These are phyloP conservation scores for Mesorhabditis spiculigera DNA, from an alignment of 2,888 invertebrate genomes.

Conservation along the genomic window DNA sequence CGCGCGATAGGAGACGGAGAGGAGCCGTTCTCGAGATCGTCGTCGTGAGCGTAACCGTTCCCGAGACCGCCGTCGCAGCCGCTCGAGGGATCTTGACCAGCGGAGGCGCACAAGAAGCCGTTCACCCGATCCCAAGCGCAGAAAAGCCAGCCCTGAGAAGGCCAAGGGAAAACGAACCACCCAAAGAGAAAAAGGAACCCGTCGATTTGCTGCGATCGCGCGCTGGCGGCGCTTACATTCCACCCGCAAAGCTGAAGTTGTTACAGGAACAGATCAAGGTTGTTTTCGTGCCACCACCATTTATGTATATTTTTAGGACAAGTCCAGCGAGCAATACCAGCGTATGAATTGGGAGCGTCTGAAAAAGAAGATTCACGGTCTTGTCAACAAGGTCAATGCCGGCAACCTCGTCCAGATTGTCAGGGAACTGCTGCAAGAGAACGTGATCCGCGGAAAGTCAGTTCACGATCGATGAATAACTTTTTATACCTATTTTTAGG, in stretches of 20 bases:
- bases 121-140: background rate
- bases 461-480: conserved; percentile 13
- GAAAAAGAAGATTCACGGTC: conserved; percentile 95
- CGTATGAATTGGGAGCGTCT: conserved; percentile 96
- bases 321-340: conserved; percentile 79
- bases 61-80: background rate
- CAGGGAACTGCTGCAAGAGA: conserved; percentile 84
- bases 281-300: background rate
- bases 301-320: conserved; percentile 15
- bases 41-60: conserved; percentile 4
- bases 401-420: conserved; percentile 84
- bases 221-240: conserved; percentile 78
- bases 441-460: conserved; percentile 83
- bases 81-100: background rate
- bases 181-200: conserved; percentile 26
- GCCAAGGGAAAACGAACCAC: conserved; percentile 12
- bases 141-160: background rate
- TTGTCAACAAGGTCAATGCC: conserved; percentile 94
- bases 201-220: conserved; percentile 33
- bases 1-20: background rate
- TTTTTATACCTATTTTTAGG: conserved; percentile 54
- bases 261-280: conserved; percentile 86
- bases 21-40: background rate
- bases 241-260: conserved; percentile 87
- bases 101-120: background rate